Evolutionary conservation across 2,888 invertebrate genomes (phyloP).

Genomic region (Thymelicus acteon): DNA sequence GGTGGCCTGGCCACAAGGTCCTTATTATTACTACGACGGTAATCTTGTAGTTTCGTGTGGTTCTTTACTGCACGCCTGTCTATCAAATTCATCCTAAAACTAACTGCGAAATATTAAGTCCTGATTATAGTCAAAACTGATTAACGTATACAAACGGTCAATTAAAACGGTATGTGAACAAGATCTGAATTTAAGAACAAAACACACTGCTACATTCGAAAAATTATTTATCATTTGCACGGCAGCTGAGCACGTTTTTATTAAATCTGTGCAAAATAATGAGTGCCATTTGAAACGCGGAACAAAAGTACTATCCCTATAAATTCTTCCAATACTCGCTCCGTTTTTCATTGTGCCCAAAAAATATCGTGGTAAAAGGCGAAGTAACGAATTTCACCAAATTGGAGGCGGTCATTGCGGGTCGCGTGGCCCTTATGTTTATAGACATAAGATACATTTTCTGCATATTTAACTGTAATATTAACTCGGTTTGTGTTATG

Average conservation of each 20-base stretch:
- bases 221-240: background rate
- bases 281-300: background rate
- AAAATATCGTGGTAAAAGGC: constrained; percentile 21
- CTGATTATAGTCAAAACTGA: too few relatives aligned
- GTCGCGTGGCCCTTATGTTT: background rate
- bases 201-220: too few relatives aligned
- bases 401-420: constrained; percentile 15
- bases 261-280: constrained; percentile 1
- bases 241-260: background rate
- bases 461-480: constrained; percentile 1
- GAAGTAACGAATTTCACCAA: constrained; percentile 11
- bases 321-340: constrained; percentile 2
- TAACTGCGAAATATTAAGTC: too few relatives aligned
- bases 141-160: too few relatives aligned
- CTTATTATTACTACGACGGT: too few relatives aligned
- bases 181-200: too few relatives aligned
- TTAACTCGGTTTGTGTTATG: constrained; percentile 26
- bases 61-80: background rate
- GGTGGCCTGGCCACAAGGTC: too few relatives aligned
- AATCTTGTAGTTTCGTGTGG: background rate
- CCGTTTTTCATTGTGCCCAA: constrained; percentile 19
- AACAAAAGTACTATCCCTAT: constrained; percentile 5
- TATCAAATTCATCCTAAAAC: too few relatives aligned
- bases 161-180: too few relatives aligned
- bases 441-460: constrained; percentile 10